Evolutionary conservation across 2,113 vertebrate species (phyloP).

Genomic region (Uria lomvia): DNA sequence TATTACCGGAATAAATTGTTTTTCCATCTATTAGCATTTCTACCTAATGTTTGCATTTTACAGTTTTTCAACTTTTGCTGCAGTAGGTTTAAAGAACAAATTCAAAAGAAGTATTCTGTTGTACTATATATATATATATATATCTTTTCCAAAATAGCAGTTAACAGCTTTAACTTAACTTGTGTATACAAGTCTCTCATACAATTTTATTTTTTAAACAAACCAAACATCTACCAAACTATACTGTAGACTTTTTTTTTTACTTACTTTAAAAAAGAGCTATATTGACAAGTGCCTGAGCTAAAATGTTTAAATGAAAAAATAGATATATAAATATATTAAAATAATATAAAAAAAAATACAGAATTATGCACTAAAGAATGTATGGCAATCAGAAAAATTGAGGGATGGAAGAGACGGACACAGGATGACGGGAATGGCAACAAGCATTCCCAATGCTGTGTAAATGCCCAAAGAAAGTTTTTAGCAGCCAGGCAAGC

Average conservation of each 20-base stretch:
- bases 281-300: not conserved
- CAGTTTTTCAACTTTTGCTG: not conserved
- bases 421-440: not conserved
- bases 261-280: not conserved
- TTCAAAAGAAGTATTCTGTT: not conserved
- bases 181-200: not conserved
- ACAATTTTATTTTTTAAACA: not conserved
- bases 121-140: not conserved
- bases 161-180: not conserved
- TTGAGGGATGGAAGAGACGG: fast-evolving
- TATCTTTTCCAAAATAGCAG: not conserved
- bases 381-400: not conserved
- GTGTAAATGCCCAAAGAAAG: not conserved
- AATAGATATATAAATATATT: not conserved
- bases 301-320: not conserved
- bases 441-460: not conserved
- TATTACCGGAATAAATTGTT: not conserved
- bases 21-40: not conserved
- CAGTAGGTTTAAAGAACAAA: not conserved
- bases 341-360: not conserved
- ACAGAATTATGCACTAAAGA: not conserved
- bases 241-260: not conserved
- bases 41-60: not conserved
- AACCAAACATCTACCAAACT: not conserved
- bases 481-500: not conserved